Evolutionary conservation across 2,113 vertebrate species (phyloP), one percentile per base, ranked within the genome.

Genomic region (Oriolus oriolus): DNA sequence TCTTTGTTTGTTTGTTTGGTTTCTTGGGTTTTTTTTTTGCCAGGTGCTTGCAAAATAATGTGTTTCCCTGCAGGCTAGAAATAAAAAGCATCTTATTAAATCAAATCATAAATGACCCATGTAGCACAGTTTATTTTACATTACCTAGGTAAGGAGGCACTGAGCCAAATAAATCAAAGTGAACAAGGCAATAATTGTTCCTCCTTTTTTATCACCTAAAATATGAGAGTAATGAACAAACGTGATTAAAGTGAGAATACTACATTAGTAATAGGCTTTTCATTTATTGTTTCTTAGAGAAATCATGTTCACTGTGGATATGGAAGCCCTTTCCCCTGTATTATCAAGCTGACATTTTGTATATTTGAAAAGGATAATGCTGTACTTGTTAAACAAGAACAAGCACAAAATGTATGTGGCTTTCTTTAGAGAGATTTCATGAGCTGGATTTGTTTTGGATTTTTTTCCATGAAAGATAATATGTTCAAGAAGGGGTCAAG

Each of bases 61-160:
- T n/a, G 74, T 88, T 90, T 90, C 90, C 90, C 86, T 93, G 54
- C 23, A 84, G 92, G 77, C 71, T 95, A 65, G 81, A 96, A 96
- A 97, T 96, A 96, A 95, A 97, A 95, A 89, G 19, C 42, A 83
- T 94, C 87, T 97, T 97, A 97, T 95, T 98, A 95, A 98, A 97
- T 97, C 96, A 97, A 93, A 95, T 94, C 87, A 94, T 96, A 97
- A 97, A 97, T 97, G 96, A 97, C 86, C 95, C 97, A 93, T 96
- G 93, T 93, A 95, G 79, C 90, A 90, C 76, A 96, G 96, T 95
- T 97, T 96, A 95, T 96, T 97, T 97, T 98, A 92, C 90, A 97
- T 95, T 97, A 97, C 80, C 50, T 95, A 95, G 78, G 95, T 95
- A 87, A 97, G 73, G 82, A 96, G 73, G 92, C 80, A 73, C 75